Conservation (phyloP, 2,797 vertebrate species). For the Odontamblyopus rebecca region DNA sequence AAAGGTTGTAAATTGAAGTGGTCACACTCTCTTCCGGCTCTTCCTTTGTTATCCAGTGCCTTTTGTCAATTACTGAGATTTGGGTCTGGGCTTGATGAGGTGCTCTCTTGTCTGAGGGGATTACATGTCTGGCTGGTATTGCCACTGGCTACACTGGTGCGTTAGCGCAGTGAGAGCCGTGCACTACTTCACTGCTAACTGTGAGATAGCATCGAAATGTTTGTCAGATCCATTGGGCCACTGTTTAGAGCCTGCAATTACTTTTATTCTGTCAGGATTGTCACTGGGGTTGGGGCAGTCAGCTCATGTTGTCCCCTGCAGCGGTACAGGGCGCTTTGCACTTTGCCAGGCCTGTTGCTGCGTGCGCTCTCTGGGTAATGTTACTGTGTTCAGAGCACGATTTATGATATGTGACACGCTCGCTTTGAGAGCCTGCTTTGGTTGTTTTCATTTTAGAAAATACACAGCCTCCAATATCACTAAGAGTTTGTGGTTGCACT, state of each 20-base stretch:
- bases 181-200: slow-evolving; percentile 73
- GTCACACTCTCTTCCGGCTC: slow-evolving; percentile 12
- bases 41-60: slow-evolving; percentile 63
- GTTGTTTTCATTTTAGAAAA: neutral
- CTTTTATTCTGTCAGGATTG: slow-evolving; percentile 80
- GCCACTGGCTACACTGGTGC: slow-evolving; percentile 74
- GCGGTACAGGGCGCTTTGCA: slow-evolving; percentile 56
- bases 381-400: slow-evolving; percentile 30
- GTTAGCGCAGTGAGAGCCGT: slow-evolving; percentile 53
- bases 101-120: slow-evolving; percentile 76
- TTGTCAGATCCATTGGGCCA: slow-evolving; percentile 77
- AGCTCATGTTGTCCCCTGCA: slow-evolving; percentile 69
- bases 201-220: slow-evolving; percentile 82
- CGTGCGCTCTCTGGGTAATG: slow-evolving; percentile 43
- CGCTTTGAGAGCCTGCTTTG: slow-evolving; percentile 9
- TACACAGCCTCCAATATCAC: neutral
- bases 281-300: slow-evolving; percentile 75
- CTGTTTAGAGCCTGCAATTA: slow-evolving; percentile 72
- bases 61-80: slow-evolving; percentile 84
- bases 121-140: slow-evolving; percentile 78
- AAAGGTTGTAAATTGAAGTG: neutral
- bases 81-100: slow-evolving; percentile 77
- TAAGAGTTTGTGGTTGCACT: neutral
- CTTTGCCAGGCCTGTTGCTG: slow-evolving; percentile 42
- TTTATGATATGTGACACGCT: slow-evolving; percentile 28